A percentile compares a stretch with the other conserved stretches of the same genome.
Evolutionary conservation across 2,113 vertebrate genomes (phyloP).

Genomic region (Xenopus tropicalis): DNA sequence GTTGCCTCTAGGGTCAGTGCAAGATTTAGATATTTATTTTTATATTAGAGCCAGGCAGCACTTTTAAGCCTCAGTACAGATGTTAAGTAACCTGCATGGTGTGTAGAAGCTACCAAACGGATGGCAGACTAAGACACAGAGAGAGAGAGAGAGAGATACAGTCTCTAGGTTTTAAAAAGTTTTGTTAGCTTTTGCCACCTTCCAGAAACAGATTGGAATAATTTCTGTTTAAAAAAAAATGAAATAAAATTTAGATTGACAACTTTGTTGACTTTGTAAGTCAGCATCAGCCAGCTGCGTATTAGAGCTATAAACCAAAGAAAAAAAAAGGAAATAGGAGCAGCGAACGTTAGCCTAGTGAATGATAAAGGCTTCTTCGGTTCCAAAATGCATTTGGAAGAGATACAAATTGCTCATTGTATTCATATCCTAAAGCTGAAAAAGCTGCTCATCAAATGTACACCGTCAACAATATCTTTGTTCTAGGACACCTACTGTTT

Average conservation of each 20-base stretch:
- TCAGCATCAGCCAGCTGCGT: slow-evolving; percentile 24
- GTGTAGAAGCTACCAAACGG: no score
- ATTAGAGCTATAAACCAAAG: slow-evolving; percentile 10
- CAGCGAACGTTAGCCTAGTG: slow-evolving; percentile 25
- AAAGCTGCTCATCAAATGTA: slow-evolving; percentile 33
- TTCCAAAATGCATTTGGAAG: slow-evolving; percentile 33
- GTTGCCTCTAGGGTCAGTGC: no score
- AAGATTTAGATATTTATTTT: no score
- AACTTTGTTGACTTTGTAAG: slow-evolving; percentile 5
- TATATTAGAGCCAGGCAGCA: no score
- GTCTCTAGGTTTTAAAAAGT: no score
- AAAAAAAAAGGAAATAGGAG: slow-evolving; percentile 13
- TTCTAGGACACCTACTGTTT: slow-evolving; percentile 36
- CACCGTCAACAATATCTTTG: slow-evolving; percentile 12
- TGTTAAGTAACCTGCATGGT: no score
- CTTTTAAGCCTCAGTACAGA: no score
- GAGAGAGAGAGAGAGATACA: no score
- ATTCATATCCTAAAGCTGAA: slow-evolving; percentile 40
- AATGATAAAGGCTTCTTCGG: slow-evolving; percentile 26
- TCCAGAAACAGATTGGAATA: slow-evolving; percentile 5
- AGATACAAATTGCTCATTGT: slow-evolving; percentile 37
- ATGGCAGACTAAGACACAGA: no score
- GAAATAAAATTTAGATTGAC: slow-evolving; percentile 10
- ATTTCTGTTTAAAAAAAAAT: slow-evolving; percentile 16
- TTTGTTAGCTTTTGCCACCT: background rate